Evolutionary conservation across 2,888 invertebrate species (phyloP), one percentile per base, ranked within the genome.

Genomic region (Archips xylosteana): DNA sequence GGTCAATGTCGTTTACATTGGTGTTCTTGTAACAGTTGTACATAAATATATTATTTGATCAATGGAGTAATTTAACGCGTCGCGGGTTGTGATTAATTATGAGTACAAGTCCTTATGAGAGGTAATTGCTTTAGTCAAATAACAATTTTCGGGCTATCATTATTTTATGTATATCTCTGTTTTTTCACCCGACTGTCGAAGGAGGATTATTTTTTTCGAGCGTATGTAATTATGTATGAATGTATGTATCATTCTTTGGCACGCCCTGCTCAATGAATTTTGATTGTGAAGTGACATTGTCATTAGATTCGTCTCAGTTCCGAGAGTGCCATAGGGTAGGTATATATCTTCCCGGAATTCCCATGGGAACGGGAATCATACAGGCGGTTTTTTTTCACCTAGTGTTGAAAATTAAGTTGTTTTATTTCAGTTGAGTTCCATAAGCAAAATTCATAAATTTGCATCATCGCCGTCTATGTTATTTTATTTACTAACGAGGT

Each of bases 61-160:
- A 23, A 12, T 62, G 42, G 42, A n/a, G n/a, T 60, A 36, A 57
- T 57, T 57, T 32, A 9, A 60, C 60, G 47, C 34, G 63, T 63
- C 63, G 12, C 47, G 32, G 12, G 63, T 13, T 34, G 13, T 63
- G 47, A 63, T 63, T 63, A 63, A 63, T 63, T 47, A 47, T 34
- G 63, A 15, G 42, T 42, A 15, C 62, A 13, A 23, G 13, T 8
- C 8, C 15, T 12, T 23, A 6, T 13, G 36, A 36, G 36, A n/a
- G 36, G 60, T 60, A 60, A 60, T 60, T 60, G 36, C 5, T n/a
- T n/a, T 23, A 34, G 23, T 60, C 36, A 60, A 36, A 36, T 60
- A 36, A 36, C 4, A n/a, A 36, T 60, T 36, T 60, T 36, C 36
- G 36, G 34, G 2, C 60, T 2, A 13, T 32, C 36, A n/a, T 36